These are phyloP conservation scores for Ctenochaetus hawaiiensis DNA, from an alignment of 2,797 vertebrate genomes.

Conservation along the genomic window DNA sequence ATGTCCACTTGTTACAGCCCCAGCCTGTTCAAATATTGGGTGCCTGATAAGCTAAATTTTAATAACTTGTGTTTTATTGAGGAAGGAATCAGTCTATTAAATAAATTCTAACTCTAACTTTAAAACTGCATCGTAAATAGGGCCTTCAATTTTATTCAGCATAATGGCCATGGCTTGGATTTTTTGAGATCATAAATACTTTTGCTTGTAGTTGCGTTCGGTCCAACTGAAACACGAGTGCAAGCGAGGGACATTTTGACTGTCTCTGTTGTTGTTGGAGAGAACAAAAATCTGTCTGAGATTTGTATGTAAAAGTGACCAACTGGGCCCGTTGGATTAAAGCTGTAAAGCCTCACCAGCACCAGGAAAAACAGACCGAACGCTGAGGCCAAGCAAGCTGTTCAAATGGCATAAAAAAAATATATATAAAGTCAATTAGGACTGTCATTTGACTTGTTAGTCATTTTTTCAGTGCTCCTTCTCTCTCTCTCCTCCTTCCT, in stretches of 20 bases:
- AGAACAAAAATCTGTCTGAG: constrained; percentile 34
- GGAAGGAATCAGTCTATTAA: constrained; percentile 15
- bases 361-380: constrained; percentile 42
- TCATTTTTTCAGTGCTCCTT: not conserved
- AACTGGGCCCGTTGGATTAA: constrained; percentile 33
- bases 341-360: constrained; percentile 57
- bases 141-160: constrained; percentile 3
- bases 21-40: not conserved
- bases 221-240: constrained; percentile 49
- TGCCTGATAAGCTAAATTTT: not conserved
- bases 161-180: constrained; percentile 20
- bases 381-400: constrained; percentile 22
- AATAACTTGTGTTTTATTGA: constrained; percentile 11
- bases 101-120: constrained; percentile 22
- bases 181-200: constrained; percentile 53
- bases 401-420: constrained; percentile 33
- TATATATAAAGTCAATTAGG: not conserved
- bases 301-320: constrained; percentile 53
- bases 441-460: constrained; percentile 23
- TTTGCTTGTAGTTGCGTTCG: constrained; percentile 26
- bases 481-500: too few species aligned
- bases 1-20: not conserved
- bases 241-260: constrained; percentile 34
- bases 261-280: constrained; percentile 71
- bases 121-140: constrained; percentile 24